Percentiles rank a stretch among this genome's conserved stretches.
phyloP scores from a whole-genome alignment of 35 echinoderm and acorn worm species.

The Holothuria glaberrima region DNA sequence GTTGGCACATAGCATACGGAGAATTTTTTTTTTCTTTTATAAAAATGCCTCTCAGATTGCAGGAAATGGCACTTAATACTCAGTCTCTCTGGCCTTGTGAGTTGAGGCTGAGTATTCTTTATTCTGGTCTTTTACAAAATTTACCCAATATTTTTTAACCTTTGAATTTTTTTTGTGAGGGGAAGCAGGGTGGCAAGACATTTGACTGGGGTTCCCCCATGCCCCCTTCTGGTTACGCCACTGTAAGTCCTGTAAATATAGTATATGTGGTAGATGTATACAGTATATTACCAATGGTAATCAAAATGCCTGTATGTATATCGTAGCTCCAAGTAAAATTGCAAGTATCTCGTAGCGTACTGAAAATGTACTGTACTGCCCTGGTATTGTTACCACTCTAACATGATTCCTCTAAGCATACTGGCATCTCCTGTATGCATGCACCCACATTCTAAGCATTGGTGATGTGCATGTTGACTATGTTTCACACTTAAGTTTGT shows the following conservation, averaged over 20 bases:
- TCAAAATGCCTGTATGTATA: not conserved
- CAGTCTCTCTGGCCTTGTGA: not conserved
- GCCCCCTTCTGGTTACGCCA: too few relatives aligned
- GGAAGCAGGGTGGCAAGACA: too few relatives aligned
- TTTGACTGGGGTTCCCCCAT: not conserved
- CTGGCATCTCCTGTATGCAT: too few relatives aligned
- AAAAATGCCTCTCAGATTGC: too few relatives aligned
- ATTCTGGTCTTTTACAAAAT: not conserved
- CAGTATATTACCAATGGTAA: not conserved
- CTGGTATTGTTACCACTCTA: not conserved
- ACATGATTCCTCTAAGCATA: too few relatives aligned
- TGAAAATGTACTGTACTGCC: not conserved
- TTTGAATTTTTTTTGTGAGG: too few relatives aligned
- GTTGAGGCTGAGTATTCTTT: not conserved
- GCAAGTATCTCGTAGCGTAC: not conserved
- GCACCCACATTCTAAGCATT: not conserved
- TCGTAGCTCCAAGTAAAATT: conserved; percentile 3
- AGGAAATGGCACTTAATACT: too few relatives aligned
- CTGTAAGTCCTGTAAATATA: not conserved
- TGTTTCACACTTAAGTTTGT: too few relatives aligned
- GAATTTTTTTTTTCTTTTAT: too few relatives aligned
- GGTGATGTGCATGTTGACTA: not conserved
- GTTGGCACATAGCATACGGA: too few relatives aligned
- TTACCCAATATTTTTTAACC: too few relatives aligned
- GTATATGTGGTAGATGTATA: not conserved